Evolutionary conservation across 2,113 vertebrate species (phyloP), one percentile per base, ranked within the genome.

Genomic region (Bambusicola thoracicus): DNA sequence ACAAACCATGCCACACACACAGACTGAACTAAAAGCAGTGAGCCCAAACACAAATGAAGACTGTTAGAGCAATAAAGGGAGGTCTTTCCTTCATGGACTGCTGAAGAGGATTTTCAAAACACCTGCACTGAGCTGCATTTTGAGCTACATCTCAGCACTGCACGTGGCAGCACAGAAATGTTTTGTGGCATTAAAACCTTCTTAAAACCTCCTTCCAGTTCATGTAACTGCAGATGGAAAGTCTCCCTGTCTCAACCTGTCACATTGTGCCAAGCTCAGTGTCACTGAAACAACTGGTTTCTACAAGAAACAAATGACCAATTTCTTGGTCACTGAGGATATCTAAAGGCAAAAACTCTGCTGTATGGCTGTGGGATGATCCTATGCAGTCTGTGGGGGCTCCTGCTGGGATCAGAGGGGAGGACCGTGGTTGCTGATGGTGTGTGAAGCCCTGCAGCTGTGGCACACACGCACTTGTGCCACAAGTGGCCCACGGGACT

Each of bases 341-440:
- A n/a, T 74, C 59, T 13, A 27, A 58, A 10, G 51, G 51, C 51
- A 29, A 53, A 53, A 30, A 14, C 51, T 34, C 58, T 75, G 43
- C 34, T 82, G 90, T 87, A 69, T 1, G n/a, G 88, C 82, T 90
- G 80, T 53, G 82, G 85, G 88, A 46, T 53, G 88, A 87, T 85
- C 53, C 75, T 85, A 3, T 56, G 53, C 94, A 80, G 58, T 69
- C 48, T 67, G 41, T 3, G 75, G 83, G 77, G 70, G 76, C 68
- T 94, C 59, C 17, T 1, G 72, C 94, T 83, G 89, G 89, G 92
- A 85, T 92, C 76, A 90, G 91, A 90, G 88, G 62, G 76, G 67
- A 11, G 5, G 70, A 55, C 24, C 1, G 13, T 81, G 34, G 81
- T 34, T 36, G 6, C 15, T 3, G 5, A 1, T 43, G 16, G 63